These are phyloP conservation scores for Megaceryle alcyon DNA, from an alignment of 2,797 vertebrate species.

Conservation along the genomic window DNA sequence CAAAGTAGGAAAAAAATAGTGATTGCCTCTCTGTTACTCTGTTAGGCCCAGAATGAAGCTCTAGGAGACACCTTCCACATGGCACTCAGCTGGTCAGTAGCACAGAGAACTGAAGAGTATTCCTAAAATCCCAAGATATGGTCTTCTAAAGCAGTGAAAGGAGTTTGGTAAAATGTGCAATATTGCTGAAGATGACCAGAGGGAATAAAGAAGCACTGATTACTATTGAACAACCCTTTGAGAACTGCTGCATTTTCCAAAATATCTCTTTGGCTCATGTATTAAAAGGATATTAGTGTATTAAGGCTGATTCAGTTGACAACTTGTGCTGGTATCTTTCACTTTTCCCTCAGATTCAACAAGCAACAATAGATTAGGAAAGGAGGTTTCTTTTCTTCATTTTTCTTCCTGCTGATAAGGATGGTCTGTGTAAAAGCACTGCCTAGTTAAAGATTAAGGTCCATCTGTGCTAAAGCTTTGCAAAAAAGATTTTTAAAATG, in stretches of 20 bases:
- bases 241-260: neutral
- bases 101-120: rapidly evolving
- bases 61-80: neutral
- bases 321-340: neutral
- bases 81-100: neutral
- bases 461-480: neutral
- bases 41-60: neutral
- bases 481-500: neutral
- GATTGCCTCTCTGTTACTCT: neutral
- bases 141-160: neutral
- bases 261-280: neutral
- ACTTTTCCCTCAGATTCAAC: neutral
- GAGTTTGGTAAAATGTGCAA: neutral
- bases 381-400: neutral
- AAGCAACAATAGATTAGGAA: neutral
- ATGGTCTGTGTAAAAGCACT: neutral
- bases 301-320: neutral
- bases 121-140: neutral
- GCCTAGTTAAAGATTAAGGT: neutral
- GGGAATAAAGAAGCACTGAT: neutral
- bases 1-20: neutral
- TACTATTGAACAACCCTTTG: neutral
- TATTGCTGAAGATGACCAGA: neutral
- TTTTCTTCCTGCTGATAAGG: neutral
- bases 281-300: neutral